phyloP scores from a whole-genome alignment of 2,797 vertebrate genomes.

The Phylloscopus collybita region DNA sequence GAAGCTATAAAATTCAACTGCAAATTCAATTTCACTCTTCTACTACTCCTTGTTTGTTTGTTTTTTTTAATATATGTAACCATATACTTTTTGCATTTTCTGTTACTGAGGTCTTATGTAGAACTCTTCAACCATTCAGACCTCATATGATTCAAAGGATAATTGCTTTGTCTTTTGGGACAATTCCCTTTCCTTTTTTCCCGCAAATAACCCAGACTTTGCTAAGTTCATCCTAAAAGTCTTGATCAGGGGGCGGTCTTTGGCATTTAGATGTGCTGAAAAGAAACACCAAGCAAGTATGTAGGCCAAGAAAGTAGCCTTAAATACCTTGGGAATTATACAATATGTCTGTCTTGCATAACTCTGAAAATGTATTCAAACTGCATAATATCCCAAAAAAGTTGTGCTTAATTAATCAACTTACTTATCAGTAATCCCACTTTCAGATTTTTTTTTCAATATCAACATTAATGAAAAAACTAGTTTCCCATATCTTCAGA shows the following conservation, averaged over 20 bases:
- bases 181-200: not conserved
- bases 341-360: not conserved
- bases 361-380: not conserved
- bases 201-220: not conserved
- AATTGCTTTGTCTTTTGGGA: not conserved
- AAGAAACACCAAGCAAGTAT: not conserved
- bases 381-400: rapidly evolving
- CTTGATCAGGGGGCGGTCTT: not conserved
- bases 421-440: not conserved
- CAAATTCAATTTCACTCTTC: not conserved
- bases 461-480: not conserved
- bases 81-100: not conserved
- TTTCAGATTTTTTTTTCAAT: no score
- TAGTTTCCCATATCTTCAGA: not conserved
- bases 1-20: not conserved
- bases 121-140: not conserved
- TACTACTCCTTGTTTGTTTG: not conserved
- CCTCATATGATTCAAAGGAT: not conserved
- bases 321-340: not conserved
- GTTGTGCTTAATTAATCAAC: not conserved
- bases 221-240: not conserved
- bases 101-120: not conserved
- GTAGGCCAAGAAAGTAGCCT: not conserved
- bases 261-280: not conserved
- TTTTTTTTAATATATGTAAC: not conserved